Conservation (phyloP, 1,140 invertebrate genomes). For the Cydia amplana region DNA sequence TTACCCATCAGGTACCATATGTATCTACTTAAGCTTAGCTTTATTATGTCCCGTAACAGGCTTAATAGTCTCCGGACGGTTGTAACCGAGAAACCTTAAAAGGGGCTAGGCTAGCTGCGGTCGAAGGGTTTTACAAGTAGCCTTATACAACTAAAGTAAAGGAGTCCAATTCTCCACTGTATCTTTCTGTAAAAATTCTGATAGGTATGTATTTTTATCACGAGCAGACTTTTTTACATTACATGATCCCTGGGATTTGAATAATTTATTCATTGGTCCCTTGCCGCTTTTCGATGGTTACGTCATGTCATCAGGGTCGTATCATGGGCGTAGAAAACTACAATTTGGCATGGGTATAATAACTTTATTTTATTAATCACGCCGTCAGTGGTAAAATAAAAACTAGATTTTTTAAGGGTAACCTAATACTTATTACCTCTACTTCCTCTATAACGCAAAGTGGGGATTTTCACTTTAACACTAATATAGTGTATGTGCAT, state of each 20-base stretch:
- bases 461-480: too few species aligned
- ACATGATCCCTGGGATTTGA: neutral
- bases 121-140: conserved; percentile 13
- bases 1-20: neutral
- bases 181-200: neutral
- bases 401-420: too few species aligned
- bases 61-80: conserved; percentile 12
- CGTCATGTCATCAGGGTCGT: neutral
- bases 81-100: conserved; percentile 32
- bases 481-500: too few species aligned
- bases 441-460: too few species aligned
- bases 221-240: neutral
- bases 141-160: neutral
- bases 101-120: neutral
- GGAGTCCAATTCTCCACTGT: neutral
- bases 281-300: neutral
- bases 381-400: too few species aligned
- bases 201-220: neutral
- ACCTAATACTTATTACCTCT: too few species aligned
- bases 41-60: neutral
- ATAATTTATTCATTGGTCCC: conserved; percentile 25
- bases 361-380: too few species aligned
- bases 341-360: too few species aligned
- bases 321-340: neutral
- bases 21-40: neutral